Evolutionary conservation across 1,140 invertebrate genomes (phyloP), one percentile per base, ranked within the genome.

Genomic region (Atta colombica): DNA sequence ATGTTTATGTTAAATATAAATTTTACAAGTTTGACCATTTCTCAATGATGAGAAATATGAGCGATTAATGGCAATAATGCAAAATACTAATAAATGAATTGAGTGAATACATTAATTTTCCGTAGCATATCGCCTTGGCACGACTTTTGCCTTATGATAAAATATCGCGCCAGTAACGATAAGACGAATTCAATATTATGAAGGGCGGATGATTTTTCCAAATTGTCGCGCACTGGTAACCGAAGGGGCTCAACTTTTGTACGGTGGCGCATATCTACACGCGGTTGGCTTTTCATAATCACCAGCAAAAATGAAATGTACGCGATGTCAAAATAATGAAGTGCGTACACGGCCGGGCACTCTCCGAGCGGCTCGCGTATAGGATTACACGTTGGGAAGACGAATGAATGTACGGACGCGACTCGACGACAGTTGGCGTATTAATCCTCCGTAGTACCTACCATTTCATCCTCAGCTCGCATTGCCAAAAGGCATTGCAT

Each of bases 311-410:
- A 75, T 84, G 86, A 84, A 87, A 84, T 84, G 60, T 75, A 84
- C 51, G 35, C 51, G 35, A n/a, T 84, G 65, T 84, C 58, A 60
- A 84, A 87, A 87, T 84, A 87, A 87, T 74, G 61, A 84, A 87
- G 86, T 69, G 49, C 53, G 66, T 84, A 82, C 78, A 84, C 58
- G 80, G 51, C 51, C 77, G 71, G 18, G 53, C 69, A 87, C 78
- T 74, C 49, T 55, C 77, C 69, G 65, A 21, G 49, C 6, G 31
- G 28, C 49, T 86, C 45, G 75, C 75, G n/a, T 66, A 49, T 21
- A 58, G 78, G 28, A 86, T 86, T 82, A 63, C 25, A 71, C 49
- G 45, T 31, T n/a, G 69, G 45, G 45, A 86, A 86, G 77, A 86
- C 77, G 80, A 82, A 74, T 82, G 68, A 61, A 74, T 18, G 39